Conservation (phyloP, 1,140 invertebrate genomes). For the Temnothorax nylanderi region DNA sequence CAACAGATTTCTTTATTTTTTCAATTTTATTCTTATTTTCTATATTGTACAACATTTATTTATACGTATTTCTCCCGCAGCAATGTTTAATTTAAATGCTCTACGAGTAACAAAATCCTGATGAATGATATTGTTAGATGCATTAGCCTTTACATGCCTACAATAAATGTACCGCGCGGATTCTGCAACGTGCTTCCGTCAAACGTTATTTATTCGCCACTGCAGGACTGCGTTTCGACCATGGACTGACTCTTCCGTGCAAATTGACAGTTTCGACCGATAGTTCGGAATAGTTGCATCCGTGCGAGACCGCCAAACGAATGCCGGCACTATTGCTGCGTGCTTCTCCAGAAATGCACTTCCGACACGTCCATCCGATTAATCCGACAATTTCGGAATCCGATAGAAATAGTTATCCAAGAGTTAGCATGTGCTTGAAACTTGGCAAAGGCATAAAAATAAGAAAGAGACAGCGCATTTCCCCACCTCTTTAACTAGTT, state of each 20-base stretch:
- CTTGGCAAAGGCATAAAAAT: background rate
- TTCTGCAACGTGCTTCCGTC: constrained; percentile 42
- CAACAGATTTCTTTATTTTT: background rate
- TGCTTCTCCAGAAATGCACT: constrained; percentile 73
- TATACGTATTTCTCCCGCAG: background rate
- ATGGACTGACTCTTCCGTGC: constrained; percentile 67
- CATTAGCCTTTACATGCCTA: background rate
- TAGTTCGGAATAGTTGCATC: constrained; percentile 70
- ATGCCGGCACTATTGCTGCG: constrained; percentile 68
- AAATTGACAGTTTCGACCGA: constrained; percentile 75
- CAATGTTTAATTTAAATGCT: background rate
- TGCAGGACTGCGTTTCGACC: constrained; percentile 63
- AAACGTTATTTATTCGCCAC: constrained; percentile 57
- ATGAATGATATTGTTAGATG: constrained; percentile 14
- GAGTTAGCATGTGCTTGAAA: constrained; percentile 56
- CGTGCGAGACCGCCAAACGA: constrained; percentile 73
- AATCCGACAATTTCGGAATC: constrained; percentile 75
- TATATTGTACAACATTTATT: background rate
- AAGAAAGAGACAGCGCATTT: background rate
- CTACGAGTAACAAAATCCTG: background rate
- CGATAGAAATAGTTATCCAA: constrained; percentile 73
- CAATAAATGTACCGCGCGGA: background rate
- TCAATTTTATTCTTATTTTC: background rate
- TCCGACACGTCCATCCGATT: constrained; percentile 76
- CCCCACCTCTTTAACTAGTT: background rate